phyloP scores from a whole-genome alignment of 2,113 vertebrate species.

The Elephantulus edwardii region DNA sequence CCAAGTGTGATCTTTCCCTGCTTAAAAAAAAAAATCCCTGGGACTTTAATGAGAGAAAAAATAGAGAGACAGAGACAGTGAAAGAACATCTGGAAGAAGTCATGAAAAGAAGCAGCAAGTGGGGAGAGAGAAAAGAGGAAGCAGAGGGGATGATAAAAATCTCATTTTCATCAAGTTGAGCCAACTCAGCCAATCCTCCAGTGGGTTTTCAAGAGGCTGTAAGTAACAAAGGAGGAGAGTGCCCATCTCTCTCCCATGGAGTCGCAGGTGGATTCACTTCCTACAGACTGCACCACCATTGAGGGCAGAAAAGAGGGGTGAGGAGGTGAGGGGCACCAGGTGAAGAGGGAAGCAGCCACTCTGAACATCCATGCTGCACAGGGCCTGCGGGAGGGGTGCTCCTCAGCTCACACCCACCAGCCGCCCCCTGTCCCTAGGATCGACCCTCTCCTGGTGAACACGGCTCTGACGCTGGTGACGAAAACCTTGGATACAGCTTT shows the following conservation, averaged over 20 bases:
- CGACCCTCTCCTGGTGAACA: background rate
- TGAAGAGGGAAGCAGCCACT: background rate
- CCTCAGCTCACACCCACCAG: background rate
- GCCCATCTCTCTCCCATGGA: too few species aligned
- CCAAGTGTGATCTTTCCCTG: background rate
- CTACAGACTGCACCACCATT: too few species aligned
- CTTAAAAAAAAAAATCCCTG: background rate
- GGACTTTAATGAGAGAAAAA: conserved; percentile 3
- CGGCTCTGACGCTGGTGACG: background rate
- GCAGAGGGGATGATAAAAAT: too few species aligned
- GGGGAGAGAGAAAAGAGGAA: background rate
- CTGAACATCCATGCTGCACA: background rate
- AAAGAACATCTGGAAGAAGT: background rate
- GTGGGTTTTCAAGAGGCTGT: too few species aligned
- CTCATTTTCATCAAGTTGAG: too few species aligned
- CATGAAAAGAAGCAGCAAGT: background rate
- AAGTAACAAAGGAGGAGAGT: too few species aligned
- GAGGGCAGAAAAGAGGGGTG: rapidly evolving
- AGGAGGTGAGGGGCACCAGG: background rate
- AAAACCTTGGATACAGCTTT: background rate
- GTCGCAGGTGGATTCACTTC: too few species aligned
- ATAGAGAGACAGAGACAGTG: background rate
- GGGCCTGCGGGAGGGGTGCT: background rate
- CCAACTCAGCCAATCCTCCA: too few species aligned
- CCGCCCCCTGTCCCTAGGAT: background rate